These are phyloP conservation scores for Leptoteleia sp. DNA, from an alignment of 1,140 invertebrate genomes.

Conservation along the genomic window DNA sequence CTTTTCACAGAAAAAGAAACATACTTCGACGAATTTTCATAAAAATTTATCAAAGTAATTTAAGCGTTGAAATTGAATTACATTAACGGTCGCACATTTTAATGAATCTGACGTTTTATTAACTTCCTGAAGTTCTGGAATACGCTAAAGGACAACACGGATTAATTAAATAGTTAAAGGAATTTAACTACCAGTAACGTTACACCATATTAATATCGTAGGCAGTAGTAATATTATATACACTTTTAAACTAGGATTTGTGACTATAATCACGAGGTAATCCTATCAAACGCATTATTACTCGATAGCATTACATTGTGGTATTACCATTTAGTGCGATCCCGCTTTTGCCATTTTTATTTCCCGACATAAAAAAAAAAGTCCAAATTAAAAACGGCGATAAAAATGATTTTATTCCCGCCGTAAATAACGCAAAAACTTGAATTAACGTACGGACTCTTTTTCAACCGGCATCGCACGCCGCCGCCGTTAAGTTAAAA, in stretches of 20 bases:
- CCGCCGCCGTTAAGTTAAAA: constrained; percentile 30
- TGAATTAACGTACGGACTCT: background rate
- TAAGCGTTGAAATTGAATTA: too few species aligned
- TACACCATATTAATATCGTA: background rate
- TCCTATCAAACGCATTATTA: constrained; percentile 26
- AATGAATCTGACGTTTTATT: too few species aligned
- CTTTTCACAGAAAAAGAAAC: too few species aligned
- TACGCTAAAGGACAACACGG: too few species aligned
- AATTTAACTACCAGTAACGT: background rate
- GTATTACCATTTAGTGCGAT: background rate
- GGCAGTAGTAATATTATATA: constrained; percentile 1
- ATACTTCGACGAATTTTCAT: too few species aligned
- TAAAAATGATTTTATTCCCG: constrained; percentile 14
- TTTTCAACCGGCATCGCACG: constrained; percentile 9
- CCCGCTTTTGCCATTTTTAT: background rate
- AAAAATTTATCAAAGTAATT: too few species aligned
- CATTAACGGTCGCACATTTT: too few species aligned
- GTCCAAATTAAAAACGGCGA: background rate
- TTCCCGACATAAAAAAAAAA: too few species aligned
- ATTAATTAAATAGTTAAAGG: background rate
- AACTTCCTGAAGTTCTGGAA: too few species aligned
- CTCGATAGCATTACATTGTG: constrained; percentile 6
- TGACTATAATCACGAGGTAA: constrained; percentile 15
- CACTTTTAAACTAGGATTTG: constrained; percentile 9
- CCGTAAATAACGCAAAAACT: constrained; percentile 7